Percentiles rank a stretch among this genome's conserved stretches.
These are phyloP conservation scores for Platorchestia sp. DNA, from an alignment of 1,140 invertebrate genomes.

Conservation along the genomic window DNA sequence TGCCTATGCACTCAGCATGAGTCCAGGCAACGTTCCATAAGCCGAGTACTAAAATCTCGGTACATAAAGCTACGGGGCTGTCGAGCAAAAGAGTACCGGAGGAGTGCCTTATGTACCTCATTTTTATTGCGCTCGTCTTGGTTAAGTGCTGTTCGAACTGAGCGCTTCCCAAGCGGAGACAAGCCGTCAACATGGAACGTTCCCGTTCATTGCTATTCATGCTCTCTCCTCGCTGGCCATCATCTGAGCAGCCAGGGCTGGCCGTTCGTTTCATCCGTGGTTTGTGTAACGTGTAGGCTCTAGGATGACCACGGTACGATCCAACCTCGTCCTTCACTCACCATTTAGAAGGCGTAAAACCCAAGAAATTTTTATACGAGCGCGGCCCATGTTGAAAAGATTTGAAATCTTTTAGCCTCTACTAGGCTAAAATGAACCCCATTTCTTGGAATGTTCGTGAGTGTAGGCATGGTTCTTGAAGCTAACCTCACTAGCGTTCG, in stretches of 20 bases:
- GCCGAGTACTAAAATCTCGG: background rate
- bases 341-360: background rate
- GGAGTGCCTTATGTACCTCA: background rate
- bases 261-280: no score
- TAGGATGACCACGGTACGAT: background rate
- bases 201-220: conserved; percentile 31
- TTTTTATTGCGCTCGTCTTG: conserved; percentile 19
- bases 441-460: background rate
- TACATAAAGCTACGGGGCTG: background rate
- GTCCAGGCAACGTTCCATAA: background rate
- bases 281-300: background rate
- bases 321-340: background rate
- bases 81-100: background rate
- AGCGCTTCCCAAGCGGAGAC: background rate
- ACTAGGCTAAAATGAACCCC: background rate
- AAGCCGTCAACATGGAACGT: conserved; percentile 25
- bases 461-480: background rate
- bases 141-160: conserved; percentile 27
- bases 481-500: background rate
- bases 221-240: background rate
- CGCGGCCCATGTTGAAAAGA: background rate
- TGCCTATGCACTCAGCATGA: background rate
- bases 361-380: background rate
- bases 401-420: background rate
- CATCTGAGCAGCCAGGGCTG: background rate